Evolutionary conservation across 2,888 invertebrate genomes (phyloP), one percentile per base, ranked within the genome.

Genomic region (Hirtodrosophila duncani): DNA sequence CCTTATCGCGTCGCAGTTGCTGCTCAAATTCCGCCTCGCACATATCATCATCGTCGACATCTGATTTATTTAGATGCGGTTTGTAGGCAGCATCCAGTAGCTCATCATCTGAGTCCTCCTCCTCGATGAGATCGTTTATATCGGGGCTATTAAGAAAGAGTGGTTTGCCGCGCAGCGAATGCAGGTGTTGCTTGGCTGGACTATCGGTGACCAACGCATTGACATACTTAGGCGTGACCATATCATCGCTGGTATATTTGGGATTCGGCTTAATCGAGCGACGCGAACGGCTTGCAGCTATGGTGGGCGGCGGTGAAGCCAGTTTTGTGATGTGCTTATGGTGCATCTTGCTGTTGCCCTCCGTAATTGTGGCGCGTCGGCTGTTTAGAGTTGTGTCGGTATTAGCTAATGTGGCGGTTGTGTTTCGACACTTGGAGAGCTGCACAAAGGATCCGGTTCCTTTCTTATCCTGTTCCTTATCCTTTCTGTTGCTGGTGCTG

Each of bases 231-330:
- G 85, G 81, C n/a, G 85, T 84, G 0, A 87, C 81, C 31, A 86
- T 63, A 48, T 86, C 84, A 2, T 85, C 85, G 63, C 86, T 86
- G 4, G 82, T 67, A 53, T 87, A 87, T 58, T 85, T 87, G 0
- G 86, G 87, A 81, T 87, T 87, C 26, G 87, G 87, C 55, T 87
- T 87, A 9, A 87, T 87, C 6, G 87, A 86, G 21, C 87, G 83
- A 38, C 85, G 70, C 1, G 87, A 81, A 8, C 87, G 77, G 14
- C 83, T 85, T 1, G 85, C 83, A 1, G 85, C 86, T 55, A 85
- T 81, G 11, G 85, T 85, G 4, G 82, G 80, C 14, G 79, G 66
- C 8, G 72, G 67, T 5, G 74, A 55, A 1, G 46, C 38, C n/a
- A 45, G 20, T 3, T 38, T 21, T 38, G 57, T 68, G 4, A 44